Evolutionary conservation across 1,140 invertebrate species (phyloP).

Genomic region (Holotrichia oblita): DNA sequence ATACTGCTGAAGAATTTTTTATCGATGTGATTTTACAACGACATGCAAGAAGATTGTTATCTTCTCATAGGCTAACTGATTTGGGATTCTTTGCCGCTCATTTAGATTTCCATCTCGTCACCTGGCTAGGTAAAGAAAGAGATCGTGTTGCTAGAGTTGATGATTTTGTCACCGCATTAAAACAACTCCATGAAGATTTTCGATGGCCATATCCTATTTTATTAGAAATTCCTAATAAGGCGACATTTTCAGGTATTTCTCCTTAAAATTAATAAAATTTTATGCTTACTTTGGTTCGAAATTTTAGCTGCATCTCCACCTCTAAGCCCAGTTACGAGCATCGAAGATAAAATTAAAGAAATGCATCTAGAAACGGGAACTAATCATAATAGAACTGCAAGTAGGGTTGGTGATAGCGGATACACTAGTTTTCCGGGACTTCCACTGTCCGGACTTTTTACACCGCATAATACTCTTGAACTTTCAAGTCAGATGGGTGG

Average conservation of each 20-base stretch:
- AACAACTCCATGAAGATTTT: conserved; percentile 89
- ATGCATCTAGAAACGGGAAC: conserved; percentile 58
- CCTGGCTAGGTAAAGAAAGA: conserved; percentile 80
- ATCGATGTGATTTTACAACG: conserved; percentile 92
- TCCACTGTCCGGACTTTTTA: conserved; percentile 58
- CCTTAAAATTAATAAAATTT: not conserved
- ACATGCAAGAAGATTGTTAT: conserved; percentile 84
- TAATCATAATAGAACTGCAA: conserved; percentile 62
- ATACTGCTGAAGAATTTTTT: conserved; percentile 81
- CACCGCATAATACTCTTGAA: conserved; percentile 55
- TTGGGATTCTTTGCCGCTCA: conserved; percentile 90
- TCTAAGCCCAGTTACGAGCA: conserved; percentile 51
- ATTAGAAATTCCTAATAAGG: conserved; percentile 29
- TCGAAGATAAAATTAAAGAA: conserved; percentile 60
- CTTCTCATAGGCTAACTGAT: conserved; percentile 79
- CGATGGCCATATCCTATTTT: conserved; percentile 81
- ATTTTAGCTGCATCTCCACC: conserved; percentile 49
- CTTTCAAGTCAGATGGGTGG: conserved; percentile 56
- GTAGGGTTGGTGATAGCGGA: conserved; percentile 76
- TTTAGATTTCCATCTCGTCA: conserved; percentile 89
- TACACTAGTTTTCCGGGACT: conserved; percentile 76
- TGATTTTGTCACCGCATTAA: conserved; percentile 83
- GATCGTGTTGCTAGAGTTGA: conserved; percentile 83
- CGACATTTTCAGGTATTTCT: conserved; percentile 11
- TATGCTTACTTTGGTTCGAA: no score